These are phyloP conservation scores for Gavia stellata DNA, from an alignment of 2,113 vertebrate species.

Conservation along the genomic window DNA sequence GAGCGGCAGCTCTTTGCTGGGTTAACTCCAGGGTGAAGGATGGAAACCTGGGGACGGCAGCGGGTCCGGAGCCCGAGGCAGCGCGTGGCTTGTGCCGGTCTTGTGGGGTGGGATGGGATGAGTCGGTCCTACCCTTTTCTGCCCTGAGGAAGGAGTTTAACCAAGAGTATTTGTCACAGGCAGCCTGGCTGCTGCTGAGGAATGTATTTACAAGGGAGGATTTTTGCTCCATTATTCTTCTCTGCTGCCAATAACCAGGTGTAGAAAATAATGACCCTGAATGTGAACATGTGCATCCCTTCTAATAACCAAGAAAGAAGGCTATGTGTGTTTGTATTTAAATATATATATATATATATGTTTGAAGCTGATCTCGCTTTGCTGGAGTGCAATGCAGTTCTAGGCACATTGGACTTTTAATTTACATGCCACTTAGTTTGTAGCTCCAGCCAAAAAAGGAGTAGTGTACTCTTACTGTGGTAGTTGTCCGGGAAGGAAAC, in stretches of 20 bases:
- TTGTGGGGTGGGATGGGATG: not conserved
- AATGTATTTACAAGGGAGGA: not conserved
- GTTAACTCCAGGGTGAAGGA: not conserved
- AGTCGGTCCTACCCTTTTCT: not conserved
- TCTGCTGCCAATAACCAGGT: not conserved
- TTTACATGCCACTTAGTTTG: not conserved
- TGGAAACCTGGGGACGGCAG: not conserved
- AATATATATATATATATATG: not conserved
- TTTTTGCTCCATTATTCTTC: not conserved
- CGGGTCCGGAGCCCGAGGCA: not conserved
- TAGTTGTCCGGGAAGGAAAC: not conserved
- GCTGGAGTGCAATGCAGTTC: not conserved
- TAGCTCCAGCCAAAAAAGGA: not conserved
- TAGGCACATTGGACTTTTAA: accelerated
- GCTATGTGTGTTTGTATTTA: not conserved
- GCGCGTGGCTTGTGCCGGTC: not conserved
- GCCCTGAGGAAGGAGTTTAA: not conserved
- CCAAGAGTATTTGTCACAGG: not conserved
- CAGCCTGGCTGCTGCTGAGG: not conserved
- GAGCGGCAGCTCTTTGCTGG: not conserved
- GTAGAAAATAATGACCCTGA: not conserved
- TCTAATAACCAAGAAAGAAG: not conserved
- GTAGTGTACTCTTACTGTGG: accelerated
- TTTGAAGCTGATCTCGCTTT: not conserved
- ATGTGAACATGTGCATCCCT: not conserved